phyloP scores from a whole-genome alignment of 2,113 vertebrate genomes.

The Corythornis vintsioides region DNA sequence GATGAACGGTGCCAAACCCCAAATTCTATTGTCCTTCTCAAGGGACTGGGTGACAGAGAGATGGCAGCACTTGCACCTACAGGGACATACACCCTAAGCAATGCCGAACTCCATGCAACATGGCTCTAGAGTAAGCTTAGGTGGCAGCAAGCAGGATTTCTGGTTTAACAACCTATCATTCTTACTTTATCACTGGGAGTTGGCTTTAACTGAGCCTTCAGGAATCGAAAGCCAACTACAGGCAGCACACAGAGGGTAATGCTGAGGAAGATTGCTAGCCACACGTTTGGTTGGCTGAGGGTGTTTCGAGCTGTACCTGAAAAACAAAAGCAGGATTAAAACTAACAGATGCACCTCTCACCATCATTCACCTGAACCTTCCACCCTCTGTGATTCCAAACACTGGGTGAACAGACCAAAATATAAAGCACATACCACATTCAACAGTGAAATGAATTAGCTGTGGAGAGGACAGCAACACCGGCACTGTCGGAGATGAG shows the following conservation, averaged over 20 bases:
- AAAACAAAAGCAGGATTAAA: not conserved
- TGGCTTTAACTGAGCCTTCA: slow-evolving; percentile 80
- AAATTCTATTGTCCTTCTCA: not conserved
- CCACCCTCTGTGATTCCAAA: not conserved
- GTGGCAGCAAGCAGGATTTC: not conserved
- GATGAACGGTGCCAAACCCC: not conserved
- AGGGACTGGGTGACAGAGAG: rapidly evolving
- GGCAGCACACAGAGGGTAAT: slow-evolving; percentile 85
- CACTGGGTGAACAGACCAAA: not conserved
- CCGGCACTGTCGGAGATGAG: not conserved
- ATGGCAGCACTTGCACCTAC: not conserved
- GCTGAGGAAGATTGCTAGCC: slow-evolving; percentile 88
- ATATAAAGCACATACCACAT: not conserved
- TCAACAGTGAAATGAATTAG: not conserved
- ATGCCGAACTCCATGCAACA: not conserved
- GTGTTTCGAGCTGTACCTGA: slow-evolving; percentile 90
- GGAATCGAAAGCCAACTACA: slow-evolving; percentile 81
- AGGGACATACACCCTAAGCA: not conserved
- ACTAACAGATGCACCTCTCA: not conserved
- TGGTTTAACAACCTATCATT: not conserved
- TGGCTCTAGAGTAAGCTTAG: rapidly evolving
- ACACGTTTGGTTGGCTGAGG: slow-evolving; percentile 85
- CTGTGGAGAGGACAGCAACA: not conserved
- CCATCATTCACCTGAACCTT: not conserved
- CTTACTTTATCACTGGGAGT: slow-evolving; percentile 86